phyloP scores from a whole-genome alignment of 2,113 vertebrate genomes.

The Microcebus lehilahytsara region DNA sequence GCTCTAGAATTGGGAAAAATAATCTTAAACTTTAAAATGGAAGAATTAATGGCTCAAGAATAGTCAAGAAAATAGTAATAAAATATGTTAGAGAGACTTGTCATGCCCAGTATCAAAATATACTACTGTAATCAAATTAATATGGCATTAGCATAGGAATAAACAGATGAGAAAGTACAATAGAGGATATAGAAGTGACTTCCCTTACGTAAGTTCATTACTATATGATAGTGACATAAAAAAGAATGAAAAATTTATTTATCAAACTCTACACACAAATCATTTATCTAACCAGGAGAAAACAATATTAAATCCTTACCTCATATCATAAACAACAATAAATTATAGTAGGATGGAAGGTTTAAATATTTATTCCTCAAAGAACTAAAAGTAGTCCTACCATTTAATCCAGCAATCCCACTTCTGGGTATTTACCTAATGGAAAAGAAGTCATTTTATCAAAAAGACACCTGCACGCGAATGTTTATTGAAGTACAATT shows the following conservation, averaged over 20 bases:
- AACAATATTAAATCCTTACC: background rate
- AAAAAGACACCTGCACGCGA: too few species aligned
- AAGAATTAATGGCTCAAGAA: background rate
- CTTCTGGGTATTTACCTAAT: too few species aligned
- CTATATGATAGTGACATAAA: background rate
- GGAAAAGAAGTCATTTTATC: too few species aligned
- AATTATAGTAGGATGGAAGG: background rate
- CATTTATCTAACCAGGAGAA: background rate
- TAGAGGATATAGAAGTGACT: background rate
- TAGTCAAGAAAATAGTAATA: background rate
- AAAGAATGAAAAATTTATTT: background rate
- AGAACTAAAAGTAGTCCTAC: too few species aligned
- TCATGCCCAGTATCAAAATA: background rate
- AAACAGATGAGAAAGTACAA: background rate
- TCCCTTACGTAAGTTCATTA: background rate
- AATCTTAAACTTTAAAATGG: slow-evolving; percentile 3
- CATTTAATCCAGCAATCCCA: too few species aligned
- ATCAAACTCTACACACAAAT: background rate
- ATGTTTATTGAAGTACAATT: too few species aligned
- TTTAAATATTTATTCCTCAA: background rate
- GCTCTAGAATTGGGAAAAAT: slow-evolving; percentile 14
- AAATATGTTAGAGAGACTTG: background rate
- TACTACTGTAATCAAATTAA: background rate
- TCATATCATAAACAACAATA: background rate
- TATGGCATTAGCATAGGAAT: background rate